Conservation (phyloP, 2,888 invertebrate genomes). For the Chromoteleia sp. region DNA sequence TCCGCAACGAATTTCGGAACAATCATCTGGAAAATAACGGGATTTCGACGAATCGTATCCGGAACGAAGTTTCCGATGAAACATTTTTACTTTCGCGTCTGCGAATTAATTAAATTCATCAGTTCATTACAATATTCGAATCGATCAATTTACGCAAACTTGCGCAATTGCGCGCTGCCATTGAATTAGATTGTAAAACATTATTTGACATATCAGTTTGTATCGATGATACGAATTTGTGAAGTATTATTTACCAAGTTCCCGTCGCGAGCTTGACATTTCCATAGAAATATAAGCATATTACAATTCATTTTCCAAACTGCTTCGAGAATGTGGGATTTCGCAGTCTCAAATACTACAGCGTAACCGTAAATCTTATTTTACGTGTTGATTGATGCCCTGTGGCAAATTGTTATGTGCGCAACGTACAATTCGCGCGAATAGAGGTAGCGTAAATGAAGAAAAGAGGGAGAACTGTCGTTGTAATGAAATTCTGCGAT, state of each 20-base stretch:
- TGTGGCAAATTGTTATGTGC: conserved; percentile 63
- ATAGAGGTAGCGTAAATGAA: conserved; percentile 51
- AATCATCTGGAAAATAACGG: conserved; percentile 11
- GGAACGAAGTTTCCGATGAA: no score
- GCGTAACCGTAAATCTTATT: conserved; percentile 61
- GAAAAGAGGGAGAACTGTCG: conserved; percentile 56
- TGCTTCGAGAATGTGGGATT: conserved; percentile 37
- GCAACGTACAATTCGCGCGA: conserved; percentile 46
- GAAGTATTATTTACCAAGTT: conserved; percentile 25
- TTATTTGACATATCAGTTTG: conserved; percentile 2
- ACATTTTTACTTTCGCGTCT: no score
- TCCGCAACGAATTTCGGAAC: conserved; percentile 35
- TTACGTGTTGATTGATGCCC: conserved; percentile 65
- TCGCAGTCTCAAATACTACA: conserved; percentile 44
- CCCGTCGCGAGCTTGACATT: conserved; percentile 39
- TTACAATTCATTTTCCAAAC: conserved; percentile 52
- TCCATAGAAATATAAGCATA: conserved; percentile 39
- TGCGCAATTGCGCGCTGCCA: no score
- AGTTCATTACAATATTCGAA: no score
- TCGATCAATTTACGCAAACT: no score
- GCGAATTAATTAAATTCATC: background rate
- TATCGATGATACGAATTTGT: background rate
- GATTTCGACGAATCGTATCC: no score
- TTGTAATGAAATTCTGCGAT: conserved; percentile 54
- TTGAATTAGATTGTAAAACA: no score